These are phyloP conservation scores for Glossophaga mutica DNA, from an alignment of 2,797 vertebrate genomes.

Conservation along the genomic window DNA sequence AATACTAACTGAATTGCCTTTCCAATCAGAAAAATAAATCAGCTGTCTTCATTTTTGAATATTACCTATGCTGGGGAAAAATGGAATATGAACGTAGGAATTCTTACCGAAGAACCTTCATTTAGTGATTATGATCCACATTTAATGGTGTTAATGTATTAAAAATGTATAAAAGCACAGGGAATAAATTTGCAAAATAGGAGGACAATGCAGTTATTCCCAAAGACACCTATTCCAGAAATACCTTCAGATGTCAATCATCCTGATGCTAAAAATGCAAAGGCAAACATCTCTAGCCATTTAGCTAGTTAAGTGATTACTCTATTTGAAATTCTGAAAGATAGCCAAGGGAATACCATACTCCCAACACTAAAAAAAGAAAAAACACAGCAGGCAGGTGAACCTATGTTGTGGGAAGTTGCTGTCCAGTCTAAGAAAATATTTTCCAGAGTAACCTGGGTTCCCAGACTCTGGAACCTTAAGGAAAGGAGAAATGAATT, in stretches of 20 bases:
- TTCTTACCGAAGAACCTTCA: background rate
- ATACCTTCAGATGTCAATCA: slow-evolving; percentile 7
- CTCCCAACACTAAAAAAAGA: background rate
- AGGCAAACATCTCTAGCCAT: background rate
- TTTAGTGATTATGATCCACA: background rate
- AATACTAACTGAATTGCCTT: background rate
- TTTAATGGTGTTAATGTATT: background rate
- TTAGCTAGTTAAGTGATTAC: background rate
- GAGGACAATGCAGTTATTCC: background rate
- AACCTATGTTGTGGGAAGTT: background rate
- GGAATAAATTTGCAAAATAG: background rate
- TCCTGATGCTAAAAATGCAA: slow-evolving; percentile 7
- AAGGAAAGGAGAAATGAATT: background rate
- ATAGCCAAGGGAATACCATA: background rate
- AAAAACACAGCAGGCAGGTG: background rate
- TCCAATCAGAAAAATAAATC: background rate
- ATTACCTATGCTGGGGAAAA: background rate
- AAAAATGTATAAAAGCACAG: slow-evolving; percentile 5
- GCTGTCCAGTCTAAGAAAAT: background rate
- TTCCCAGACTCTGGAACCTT: slow-evolving; percentile 23
- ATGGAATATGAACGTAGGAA: background rate
- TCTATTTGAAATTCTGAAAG: slow-evolving; percentile 23
- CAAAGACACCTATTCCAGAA: background rate
- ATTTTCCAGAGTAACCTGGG: slow-evolving; percentile 2
- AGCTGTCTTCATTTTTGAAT: background rate